Evolutionary conservation across 1,140 invertebrate genomes (phyloP), one percentile per base, ranked within the genome.

Genomic region (Macrotrachela quadricornifera): DNA sequence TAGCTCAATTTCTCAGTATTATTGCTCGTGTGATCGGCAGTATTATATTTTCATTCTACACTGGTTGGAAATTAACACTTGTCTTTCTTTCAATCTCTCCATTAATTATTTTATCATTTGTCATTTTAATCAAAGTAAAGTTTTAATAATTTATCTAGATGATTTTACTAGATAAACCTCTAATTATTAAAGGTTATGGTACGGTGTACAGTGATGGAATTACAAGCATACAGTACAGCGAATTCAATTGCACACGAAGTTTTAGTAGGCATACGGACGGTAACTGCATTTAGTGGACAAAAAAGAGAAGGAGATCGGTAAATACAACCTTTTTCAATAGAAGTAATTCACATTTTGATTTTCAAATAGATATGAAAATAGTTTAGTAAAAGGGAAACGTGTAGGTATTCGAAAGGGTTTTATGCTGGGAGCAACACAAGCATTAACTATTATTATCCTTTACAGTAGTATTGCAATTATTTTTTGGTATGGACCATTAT

Each of bases 1-100:
- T 86, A 15, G 79, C 78, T 6, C 79, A 80, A 49, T 80, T 87
- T 58, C 64, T 83, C n/a, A 66, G 69, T 52, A 64, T 62, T 61
- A 46, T 62, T 0, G 53, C 62, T 16, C 59, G 59, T 6, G 65
- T 62, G 54, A 15, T 69, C 10, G 58, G 62, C 38, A 64, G 66
- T 6, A 62, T 68, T 49, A 51, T 63, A 21, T 58, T 62, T 14
- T 66, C 64, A 2, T 70, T 70, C 60, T 44, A 59, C 1, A 63
- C 64, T 52, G 66, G 67, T 14, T 70, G 68, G 68, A 66, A 69
- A 50, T 58, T 70, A 14, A 64, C 66, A 0, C 55, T 70, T 2
- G 65, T 69, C 1, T 66, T 68, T 41, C 47, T 67, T 11, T 61
- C 68, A 10, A 61, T 66, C 6, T 63, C 61, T 46, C 68, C 68